Percentiles rank a stretch among this genome's conserved stretches.
phyloP scores from a whole-genome alignment of 2,797 vertebrate species.

The Periparus ater region DNA sequence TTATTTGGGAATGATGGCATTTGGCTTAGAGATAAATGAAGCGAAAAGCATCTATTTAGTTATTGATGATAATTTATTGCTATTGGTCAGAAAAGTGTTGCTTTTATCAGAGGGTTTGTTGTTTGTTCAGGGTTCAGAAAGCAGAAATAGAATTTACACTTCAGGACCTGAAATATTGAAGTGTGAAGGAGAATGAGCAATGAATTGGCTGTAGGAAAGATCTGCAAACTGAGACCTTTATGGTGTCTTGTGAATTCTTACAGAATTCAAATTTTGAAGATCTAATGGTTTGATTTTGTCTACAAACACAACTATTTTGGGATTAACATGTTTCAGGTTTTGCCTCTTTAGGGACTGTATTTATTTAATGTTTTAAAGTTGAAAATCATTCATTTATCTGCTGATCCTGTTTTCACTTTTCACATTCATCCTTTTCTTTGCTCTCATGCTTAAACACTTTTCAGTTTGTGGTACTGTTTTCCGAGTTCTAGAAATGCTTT shows the following conservation, averaged over 20 bases:
- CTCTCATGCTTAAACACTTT: background rate
- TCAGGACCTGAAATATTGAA: background rate
- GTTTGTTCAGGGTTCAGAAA: conserved; percentile 78
- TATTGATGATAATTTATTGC: conserved; percentile 81
- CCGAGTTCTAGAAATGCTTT: background rate
- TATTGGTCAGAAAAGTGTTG: conserved; percentile 79
- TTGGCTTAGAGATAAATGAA: conserved; percentile 81
- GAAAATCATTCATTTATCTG: background rate
- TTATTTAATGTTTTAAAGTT: background rate
- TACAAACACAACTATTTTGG: background rate
- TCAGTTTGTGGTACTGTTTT: background rate
- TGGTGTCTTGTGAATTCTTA: background rate
- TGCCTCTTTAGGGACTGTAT: background rate
- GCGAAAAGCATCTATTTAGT: conserved; percentile 74
- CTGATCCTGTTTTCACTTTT: background rate
- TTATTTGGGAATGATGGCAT: conserved; percentile 77
- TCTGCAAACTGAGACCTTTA: background rate
- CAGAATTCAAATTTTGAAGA: background rate
- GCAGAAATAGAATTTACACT: conserved; percentile 77
- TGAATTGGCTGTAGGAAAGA: background rate
- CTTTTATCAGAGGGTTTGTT: conserved; percentile 79
- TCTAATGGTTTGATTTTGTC: background rate
- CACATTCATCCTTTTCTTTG: background rate
- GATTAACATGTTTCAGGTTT: background rate
- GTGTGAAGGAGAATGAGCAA: background rate